These are phyloP conservation scores for Porites divaricata DNA, from an alignment of 92 coral and sea anemone genomes.

Conservation along the genomic window DNA sequence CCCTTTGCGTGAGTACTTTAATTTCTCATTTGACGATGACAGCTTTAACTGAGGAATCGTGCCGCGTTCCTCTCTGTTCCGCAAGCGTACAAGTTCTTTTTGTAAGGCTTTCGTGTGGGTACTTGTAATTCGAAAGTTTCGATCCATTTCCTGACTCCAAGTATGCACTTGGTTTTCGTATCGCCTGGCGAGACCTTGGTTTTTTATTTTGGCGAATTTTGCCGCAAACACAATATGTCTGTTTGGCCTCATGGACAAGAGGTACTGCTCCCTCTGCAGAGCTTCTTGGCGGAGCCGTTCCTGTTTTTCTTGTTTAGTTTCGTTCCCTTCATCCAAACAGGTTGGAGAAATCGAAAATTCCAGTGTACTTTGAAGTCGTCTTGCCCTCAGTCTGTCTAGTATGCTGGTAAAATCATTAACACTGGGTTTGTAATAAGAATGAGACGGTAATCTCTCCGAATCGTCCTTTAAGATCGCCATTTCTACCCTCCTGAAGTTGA, in stretches of 20 bases:
- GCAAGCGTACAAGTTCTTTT: neutral
- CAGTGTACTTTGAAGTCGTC: neutral
- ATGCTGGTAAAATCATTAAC: slow-evolving; percentile 11
- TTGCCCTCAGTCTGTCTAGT: neutral
- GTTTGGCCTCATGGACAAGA: slow-evolving; percentile 57
- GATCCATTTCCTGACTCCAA: slow-evolving; percentile 32
- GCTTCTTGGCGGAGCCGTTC: slow-evolving; percentile 47
- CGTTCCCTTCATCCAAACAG: slow-evolving; percentile 18
- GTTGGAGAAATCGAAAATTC: neutral
- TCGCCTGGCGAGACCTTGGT: slow-evolving; percentile 22
- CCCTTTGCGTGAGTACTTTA: neutral
- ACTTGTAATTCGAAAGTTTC: slow-evolving; percentile 18
- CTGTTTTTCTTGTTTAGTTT: slow-evolving; percentile 34
- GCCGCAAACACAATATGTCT: slow-evolving; percentile 64
- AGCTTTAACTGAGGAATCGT: neutral
- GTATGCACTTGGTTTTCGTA: slow-evolving; percentile 25
- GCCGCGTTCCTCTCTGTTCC: neutral
- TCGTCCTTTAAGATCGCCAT: neutral
- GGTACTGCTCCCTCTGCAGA: slow-evolving; percentile 58
- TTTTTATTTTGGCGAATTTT: slow-evolving; percentile 54
- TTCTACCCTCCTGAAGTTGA: neutral
- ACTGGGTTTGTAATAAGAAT: slow-evolving; percentile 25
- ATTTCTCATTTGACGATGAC: neutral
- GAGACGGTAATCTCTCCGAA: neutral
- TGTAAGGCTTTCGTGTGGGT: slow-evolving; percentile 9